Percentiles rank a stretch among this genome's conserved stretches.
Evolutionary conservation across 2,113 vertebrate species (phyloP).

Genomic region (Brachypteracias leptosomus): DNA sequence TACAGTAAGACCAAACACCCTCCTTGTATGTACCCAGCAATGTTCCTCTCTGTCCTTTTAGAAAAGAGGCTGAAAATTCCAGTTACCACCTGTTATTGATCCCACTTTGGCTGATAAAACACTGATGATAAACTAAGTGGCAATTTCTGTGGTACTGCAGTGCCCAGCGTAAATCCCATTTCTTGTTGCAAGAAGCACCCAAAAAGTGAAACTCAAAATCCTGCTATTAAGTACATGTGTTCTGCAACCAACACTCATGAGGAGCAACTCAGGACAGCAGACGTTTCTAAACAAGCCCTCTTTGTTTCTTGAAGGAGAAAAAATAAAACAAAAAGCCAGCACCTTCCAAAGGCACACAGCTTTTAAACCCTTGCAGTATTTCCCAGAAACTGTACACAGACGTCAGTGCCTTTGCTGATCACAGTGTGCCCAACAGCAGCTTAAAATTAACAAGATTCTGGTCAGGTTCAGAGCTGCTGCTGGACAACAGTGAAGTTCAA

Average conservation of each 20-base stretch:
- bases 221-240: background rate
- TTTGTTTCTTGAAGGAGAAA: background rate
- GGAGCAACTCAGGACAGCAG: background rate
- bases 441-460: slow-evolving; percentile 7
- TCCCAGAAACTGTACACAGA: background rate
- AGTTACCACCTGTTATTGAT: background rate
- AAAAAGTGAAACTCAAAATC: background rate
- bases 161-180: background rate
- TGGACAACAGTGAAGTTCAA: background rate
- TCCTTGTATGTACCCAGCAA: background rate
- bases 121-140: background rate
- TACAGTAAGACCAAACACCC: background rate
- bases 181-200: background rate
- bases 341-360: background rate
- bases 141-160: background rate
- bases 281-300: background rate
- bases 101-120: background rate
- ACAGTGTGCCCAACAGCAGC: background rate
- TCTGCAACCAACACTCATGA: background rate
- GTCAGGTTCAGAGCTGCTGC: background rate
- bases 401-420: background rate
- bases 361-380: background rate
- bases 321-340: background rate
- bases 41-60: background rate
- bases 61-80: background rate